Evolutionary conservation across 2,113 vertebrate species (phyloP).

Genomic region (Aspidoscelis tigris): DNA sequence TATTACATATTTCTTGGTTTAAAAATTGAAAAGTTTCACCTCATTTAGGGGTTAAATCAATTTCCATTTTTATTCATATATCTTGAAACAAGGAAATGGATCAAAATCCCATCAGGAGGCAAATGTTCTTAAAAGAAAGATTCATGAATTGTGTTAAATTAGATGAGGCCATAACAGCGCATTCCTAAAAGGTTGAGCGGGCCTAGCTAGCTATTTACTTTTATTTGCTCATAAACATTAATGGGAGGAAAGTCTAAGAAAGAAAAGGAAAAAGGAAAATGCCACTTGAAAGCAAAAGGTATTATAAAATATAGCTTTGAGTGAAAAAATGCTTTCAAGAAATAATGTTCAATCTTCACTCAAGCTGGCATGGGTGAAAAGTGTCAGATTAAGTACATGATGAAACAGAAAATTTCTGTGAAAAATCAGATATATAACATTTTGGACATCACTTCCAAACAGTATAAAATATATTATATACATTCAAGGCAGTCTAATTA

Average conservation of each 20-base stretch:
- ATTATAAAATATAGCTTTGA: neutral
- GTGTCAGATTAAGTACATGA: neutral
- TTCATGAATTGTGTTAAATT: slow-evolving; percentile 24
- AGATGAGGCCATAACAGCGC: slow-evolving; percentile 10
- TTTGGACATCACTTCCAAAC: neutral
- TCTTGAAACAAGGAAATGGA: neutral
- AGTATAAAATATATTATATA: neutral
- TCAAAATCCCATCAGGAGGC: slow-evolving; percentile 16
- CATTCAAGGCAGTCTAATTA: neutral
- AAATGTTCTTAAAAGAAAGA: slow-evolving; percentile 29
- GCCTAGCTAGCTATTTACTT: slow-evolving; percentile 54
- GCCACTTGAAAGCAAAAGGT: slow-evolving; percentile 10
- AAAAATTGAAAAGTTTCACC: slow-evolving; percentile 7
- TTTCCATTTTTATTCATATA: slow-evolving; percentile 5
- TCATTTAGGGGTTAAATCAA: slow-evolving; percentile 7
- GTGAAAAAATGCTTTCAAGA: slow-evolving; percentile 21
- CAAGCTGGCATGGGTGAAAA: neutral
- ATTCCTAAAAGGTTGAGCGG: slow-evolving; percentile 10
- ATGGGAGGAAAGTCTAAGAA: slow-evolving; percentile 41
- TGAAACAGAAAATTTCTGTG: neutral
- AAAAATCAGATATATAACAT: neutral
- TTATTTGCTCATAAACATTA: slow-evolving; percentile 67
- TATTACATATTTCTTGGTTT: neutral
- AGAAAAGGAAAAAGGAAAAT: slow-evolving; percentile 47
- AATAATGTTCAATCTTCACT: neutral